phyloP scores from a whole-genome alignment of 2,113 vertebrate species.

The Rutilus rutilus region DNA sequence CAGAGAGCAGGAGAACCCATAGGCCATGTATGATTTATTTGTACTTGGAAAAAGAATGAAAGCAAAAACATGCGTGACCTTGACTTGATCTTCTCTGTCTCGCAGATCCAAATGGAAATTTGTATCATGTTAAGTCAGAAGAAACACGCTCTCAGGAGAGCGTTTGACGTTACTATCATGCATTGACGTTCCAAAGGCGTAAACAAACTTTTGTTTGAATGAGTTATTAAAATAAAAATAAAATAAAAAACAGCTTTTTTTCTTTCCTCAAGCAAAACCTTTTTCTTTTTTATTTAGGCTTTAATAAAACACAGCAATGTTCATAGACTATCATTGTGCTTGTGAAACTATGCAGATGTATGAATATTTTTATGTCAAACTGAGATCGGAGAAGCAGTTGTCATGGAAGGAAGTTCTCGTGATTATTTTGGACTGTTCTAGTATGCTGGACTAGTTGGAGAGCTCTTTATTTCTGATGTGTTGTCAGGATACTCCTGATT shows the following conservation, averaged over 20 bases:
- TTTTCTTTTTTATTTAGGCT: neutral
- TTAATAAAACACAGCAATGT: neutral
- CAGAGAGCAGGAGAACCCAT: neutral
- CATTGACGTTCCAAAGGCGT: neutral
- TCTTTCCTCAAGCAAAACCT: neutral
- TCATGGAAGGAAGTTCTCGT: slow-evolving; percentile 16
- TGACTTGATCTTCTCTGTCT: slow-evolving; percentile 30
- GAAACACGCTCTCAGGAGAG: neutral
- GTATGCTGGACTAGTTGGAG: slow-evolving; percentile 21
- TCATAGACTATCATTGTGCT: neutral
- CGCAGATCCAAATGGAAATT: neutral
- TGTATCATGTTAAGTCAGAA: neutral
- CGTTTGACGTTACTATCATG: neutral
- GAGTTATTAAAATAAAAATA: no score
- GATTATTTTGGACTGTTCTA: slow-evolving; percentile 14
- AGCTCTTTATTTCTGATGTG: slow-evolving; percentile 39
- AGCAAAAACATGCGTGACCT: slow-evolving; percentile 15
- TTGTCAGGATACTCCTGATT: slow-evolving; percentile 17
- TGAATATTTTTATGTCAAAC: slow-evolving; percentile 37
- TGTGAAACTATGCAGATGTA: slow-evolving; percentile 5
- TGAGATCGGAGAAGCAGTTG: slow-evolving; percentile 29
- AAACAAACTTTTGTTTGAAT: slow-evolving; percentile 5
- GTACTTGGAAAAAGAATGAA: neutral
- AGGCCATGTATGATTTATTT: slow-evolving; percentile 32
- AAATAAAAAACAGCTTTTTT: no score